phyloP scores from a whole-genome alignment of 1,140 invertebrate genomes.

The Cecropterus lyciades region DNA sequence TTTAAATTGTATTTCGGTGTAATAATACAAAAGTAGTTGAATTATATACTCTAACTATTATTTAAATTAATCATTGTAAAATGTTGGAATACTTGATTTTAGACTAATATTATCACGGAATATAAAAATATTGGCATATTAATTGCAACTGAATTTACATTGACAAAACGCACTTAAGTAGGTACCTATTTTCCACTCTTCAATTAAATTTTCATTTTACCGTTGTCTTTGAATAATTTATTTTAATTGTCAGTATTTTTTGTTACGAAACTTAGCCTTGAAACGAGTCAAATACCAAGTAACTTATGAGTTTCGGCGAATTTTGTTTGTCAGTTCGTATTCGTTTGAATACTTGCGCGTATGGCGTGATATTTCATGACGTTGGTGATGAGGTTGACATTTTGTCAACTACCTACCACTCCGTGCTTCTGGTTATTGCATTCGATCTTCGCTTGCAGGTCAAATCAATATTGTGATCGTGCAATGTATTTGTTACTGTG shows the following conservation, averaged over 20 bases:
- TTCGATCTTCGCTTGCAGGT: slow-evolving; percentile 23
- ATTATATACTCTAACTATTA: no score
- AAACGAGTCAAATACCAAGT: no score
- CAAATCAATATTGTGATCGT: slow-evolving; percentile 33
- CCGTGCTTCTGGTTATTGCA: slow-evolving; percentile 18
- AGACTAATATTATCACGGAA: no score
- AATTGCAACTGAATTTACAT: no score
- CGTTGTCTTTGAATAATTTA: slow-evolving; percentile 2
- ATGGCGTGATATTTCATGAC: slow-evolving; percentile 21
- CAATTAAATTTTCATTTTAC: neutral
- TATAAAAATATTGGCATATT: no score
- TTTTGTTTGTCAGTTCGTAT: slow-evolving; percentile 4
- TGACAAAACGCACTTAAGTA: no score
- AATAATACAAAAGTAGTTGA: neutral
- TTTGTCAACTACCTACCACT: slow-evolving; percentile 1
- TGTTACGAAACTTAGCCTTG: no score
- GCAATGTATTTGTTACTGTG: slow-evolving; percentile 9
- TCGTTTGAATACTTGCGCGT: slow-evolving; percentile 20
- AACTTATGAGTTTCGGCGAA: no score
- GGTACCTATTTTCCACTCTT: neutral
- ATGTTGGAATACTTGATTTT: no score
- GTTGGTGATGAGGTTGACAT: slow-evolving; percentile 7
- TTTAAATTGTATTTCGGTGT: slow-evolving; percentile 7
- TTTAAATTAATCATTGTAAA: no score
- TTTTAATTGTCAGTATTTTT: neutral